Evolutionary conservation across 2,888 invertebrate species (phyloP).

Genomic region (Thelaira solivaga): DNA sequence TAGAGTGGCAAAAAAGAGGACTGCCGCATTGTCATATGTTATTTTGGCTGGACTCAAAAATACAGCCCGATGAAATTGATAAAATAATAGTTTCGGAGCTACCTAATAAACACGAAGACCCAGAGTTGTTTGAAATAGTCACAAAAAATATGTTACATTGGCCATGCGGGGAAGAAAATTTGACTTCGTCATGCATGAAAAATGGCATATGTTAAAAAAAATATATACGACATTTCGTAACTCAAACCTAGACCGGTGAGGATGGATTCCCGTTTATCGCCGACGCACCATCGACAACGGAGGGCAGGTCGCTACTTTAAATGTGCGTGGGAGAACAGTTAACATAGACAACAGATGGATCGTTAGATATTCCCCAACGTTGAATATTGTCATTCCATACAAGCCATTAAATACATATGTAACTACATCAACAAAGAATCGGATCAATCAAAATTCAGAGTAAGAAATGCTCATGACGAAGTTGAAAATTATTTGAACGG

Average conservation of each 20-base stretch:
- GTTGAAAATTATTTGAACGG: constrained; percentile 19
- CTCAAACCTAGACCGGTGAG: not conserved
- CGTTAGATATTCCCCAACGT: constrained; percentile 5
- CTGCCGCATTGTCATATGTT: too few relatives aligned
- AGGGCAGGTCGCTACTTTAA: not conserved
- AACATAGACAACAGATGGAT: not conserved
- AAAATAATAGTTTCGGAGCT: too few relatives aligned
- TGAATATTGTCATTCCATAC: not conserved
- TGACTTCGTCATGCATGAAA: not conserved
- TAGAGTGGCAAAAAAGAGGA: too few relatives aligned
- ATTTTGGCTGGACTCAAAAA: too few relatives aligned
- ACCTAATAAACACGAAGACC: too few relatives aligned
- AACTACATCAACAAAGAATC: not conserved
- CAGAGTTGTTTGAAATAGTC: too few relatives aligned
- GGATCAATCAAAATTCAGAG: not conserved
- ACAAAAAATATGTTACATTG: too few relatives aligned
- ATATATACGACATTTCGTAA: not conserved
- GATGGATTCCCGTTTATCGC: not conserved
- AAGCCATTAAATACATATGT: not conserved
- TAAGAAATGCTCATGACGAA: not conserved
- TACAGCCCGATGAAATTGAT: too few relatives aligned
- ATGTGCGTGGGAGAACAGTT: not conserved
- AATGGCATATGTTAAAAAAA: not conserved
- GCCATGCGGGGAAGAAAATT: not conserved
- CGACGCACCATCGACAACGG: not conserved